phyloP scores from a whole-genome alignment of 2,113 vertebrate genomes.

The Gnathonemus longibarbis region DNA sequence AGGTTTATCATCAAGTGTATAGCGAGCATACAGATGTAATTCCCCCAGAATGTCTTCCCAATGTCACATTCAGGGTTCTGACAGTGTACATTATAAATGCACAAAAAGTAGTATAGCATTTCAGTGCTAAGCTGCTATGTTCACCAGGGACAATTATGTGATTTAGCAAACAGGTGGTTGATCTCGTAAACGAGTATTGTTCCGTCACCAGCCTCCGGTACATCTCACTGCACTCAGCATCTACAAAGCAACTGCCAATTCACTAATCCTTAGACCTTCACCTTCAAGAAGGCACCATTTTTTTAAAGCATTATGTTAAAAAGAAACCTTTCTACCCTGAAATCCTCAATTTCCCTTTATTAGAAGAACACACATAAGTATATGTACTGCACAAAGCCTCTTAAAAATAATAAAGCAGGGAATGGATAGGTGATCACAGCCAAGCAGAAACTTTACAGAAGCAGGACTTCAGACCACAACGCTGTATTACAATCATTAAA shows the following conservation, averaged over 20 bases:
- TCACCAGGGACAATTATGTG: background rate
- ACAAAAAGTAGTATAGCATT: background rate
- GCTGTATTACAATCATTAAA: background rate
- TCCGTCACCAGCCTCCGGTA: background rate
- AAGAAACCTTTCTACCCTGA: background rate
- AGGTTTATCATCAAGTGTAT: background rate
- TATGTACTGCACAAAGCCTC: background rate
- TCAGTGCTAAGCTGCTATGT: background rate
- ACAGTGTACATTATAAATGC: background rate
- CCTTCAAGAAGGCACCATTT: background rate
- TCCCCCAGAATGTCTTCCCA: background rate
- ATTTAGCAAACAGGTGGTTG: background rate
- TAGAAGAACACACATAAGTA: background rate
- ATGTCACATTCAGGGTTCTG: background rate
- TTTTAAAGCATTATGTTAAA: background rate
- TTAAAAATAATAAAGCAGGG: background rate
- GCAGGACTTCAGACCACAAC: background rate
- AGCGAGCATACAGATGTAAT: background rate
- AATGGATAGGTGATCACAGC: background rate
- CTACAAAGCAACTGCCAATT: background rate
- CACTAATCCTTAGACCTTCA: background rate
- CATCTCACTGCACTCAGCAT: background rate
- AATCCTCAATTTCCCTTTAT: background rate
- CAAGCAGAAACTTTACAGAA: background rate
- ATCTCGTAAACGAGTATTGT: background rate